These are phyloP conservation scores for Phaetusa simplex DNA, from an alignment of 2,113 vertebrate genomes.

Conservation along the genomic window DNA sequence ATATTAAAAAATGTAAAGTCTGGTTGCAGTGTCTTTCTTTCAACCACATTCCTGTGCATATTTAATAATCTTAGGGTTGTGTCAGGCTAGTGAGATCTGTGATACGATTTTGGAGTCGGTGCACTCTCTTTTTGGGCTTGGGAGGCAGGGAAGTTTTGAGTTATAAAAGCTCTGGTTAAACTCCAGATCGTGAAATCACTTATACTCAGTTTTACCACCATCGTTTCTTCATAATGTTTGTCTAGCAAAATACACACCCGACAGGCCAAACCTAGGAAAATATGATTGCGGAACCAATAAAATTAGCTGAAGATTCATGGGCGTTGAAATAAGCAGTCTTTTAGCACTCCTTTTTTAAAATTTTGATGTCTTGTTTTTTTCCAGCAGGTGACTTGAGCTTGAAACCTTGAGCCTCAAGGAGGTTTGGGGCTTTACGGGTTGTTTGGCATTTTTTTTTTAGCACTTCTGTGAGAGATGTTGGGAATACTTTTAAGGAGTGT, in stretches of 20 bases:
- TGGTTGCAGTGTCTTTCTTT: not conserved
- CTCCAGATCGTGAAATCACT: not conserved
- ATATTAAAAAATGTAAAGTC: not conserved
- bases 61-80: not conserved
- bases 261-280: not conserved
- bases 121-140: not conserved
- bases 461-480: not conserved
- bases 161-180: not conserved
- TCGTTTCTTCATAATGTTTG: not conserved
- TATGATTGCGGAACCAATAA: not conserved
- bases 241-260: not conserved
- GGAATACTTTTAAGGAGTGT: not conserved
- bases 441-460: not conserved
- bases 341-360: not conserved
- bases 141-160: not conserved
- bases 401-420: not conserved
- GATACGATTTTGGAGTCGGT: not conserved
- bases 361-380: not conserved
- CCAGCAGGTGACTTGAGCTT: not conserved
- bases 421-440: not conserved
- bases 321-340: not conserved
- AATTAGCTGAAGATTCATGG: not conserved
- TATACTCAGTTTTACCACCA: not conserved
- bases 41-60: not conserved
- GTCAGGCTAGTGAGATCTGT: not conserved